These are phyloP conservation scores for Rhinichthys klamathensis DNA, from an alignment of 2,113 vertebrate genomes.

Conservation along the genomic window DNA sequence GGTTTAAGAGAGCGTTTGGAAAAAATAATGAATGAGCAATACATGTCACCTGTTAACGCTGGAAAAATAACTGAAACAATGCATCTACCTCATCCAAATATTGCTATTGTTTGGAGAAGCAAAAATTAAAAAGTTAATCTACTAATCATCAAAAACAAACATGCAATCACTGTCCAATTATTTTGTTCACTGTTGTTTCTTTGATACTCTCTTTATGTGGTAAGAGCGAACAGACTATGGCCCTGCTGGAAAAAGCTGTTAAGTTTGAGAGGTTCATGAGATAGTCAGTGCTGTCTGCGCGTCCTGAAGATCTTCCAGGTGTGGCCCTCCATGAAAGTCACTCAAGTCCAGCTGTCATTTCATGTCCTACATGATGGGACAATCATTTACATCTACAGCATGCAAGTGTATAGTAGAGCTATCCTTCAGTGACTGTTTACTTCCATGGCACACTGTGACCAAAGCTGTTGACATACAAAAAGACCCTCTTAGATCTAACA, in stretches of 20 bases:
- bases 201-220: background rate
- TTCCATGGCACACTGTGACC: background rate
- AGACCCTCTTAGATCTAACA: background rate
- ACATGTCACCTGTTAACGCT: slow-evolving; percentile 5
- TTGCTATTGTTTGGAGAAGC: background rate
- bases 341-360: slow-evolving; percentile 37
- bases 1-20: background rate
- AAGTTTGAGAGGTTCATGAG: slow-evolving; percentile 9
- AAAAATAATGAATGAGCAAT: slow-evolving; percentile 19
- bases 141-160: background rate
- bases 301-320: slow-evolving; percentile 38
- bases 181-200: background rate
- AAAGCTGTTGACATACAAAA: background rate
- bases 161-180: too few relatives aligned
- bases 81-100: slow-evolving; percentile 25
- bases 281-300: slow-evolving; percentile 27
- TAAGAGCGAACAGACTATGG: background rate
- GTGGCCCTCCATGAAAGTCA: slow-evolving; percentile 23
- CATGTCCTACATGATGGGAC: slow-evolving; percentile 25
- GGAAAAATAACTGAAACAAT: background rate
- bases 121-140: background rate
- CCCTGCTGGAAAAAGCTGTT: background rate
- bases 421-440: background rate
- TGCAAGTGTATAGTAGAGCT: background rate
- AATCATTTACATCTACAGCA: slow-evolving; percentile 14